Evolutionary conservation across 2,888 invertebrate species (phyloP).

Genomic region (Argyresthia albistria): DNA sequence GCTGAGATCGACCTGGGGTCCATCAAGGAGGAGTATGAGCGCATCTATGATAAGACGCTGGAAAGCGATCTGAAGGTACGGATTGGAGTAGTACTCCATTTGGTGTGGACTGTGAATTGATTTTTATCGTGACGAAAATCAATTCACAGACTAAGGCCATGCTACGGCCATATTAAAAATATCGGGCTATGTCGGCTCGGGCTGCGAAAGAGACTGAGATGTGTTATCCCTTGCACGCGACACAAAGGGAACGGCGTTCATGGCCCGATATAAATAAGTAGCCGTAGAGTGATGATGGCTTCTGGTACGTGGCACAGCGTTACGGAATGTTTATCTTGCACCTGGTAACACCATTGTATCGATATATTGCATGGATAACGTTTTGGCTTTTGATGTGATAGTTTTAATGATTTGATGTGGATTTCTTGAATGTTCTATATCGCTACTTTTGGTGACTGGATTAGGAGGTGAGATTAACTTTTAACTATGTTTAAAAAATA

Average conservation of each 20-base stretch:
- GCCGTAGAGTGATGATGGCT: no score
- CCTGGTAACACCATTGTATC: slow-evolving; percentile 31
- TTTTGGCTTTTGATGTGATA: slow-evolving; percentile 13
- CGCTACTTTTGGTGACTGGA: slow-evolving; percentile 31
- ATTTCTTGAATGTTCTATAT: slow-evolving; percentile 25
- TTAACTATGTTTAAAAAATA: no score
- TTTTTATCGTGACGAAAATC: not conserved
- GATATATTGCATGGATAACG: not conserved
- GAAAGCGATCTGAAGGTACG: slow-evolving; percentile 75
- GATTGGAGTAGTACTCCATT: slow-evolving; percentile 8
- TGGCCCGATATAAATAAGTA: no score
- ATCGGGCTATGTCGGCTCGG: not conserved
- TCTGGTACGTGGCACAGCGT: slow-evolving; percentile 7
- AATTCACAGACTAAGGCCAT: not conserved
- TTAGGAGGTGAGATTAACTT: slow-evolving; percentile 43
- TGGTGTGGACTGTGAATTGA: not conserved
- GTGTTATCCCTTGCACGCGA: no score
- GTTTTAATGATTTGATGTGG: slow-evolving; percentile 33
- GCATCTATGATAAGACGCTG: slow-evolving; percentile 78
- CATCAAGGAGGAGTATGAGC: slow-evolving; percentile 80
- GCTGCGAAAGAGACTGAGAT: not conserved
- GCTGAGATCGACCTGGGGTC: slow-evolving; percentile 79
- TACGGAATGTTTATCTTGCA: slow-evolving; percentile 17
- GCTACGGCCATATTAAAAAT: not conserved
- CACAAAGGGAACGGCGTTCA: no score